Conservation (phyloP, 2,113 vertebrate species). For the Aegotheles bennettii region DNA sequence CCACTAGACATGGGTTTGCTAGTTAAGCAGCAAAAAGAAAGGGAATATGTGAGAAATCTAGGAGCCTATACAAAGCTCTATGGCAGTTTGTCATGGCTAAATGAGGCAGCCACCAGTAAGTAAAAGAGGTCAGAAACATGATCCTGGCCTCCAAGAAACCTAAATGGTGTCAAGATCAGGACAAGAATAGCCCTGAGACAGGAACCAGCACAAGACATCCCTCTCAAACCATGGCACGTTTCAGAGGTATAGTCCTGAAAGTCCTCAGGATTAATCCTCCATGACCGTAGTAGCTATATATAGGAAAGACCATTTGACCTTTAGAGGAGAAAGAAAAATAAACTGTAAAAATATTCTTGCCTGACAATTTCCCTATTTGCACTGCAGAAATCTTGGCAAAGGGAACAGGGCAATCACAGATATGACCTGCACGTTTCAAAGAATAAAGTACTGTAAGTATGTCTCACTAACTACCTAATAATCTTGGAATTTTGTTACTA, state of each 20-base stretch:
- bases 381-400: neutral
- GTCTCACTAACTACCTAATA: neutral
- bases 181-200: neutral
- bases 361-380: neutral
- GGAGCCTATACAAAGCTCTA: neutral
- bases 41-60: neutral
- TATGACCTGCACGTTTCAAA: neutral
- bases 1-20: neutral
- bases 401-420: neutral
- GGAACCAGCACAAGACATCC: rapidly evolving
- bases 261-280: neutral
- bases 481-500: neutral
- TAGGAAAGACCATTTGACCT: neutral
- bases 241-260: neutral
- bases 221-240: neutral
- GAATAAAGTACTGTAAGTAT: neutral
- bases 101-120: neutral
- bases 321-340: neutral
- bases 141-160: neutral
- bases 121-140: neutral
- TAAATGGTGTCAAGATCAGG: neutral
- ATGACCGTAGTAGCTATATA: neutral
- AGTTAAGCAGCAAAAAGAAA: neutral
- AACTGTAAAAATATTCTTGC: neutral
- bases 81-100: neutral